Base-by-base conservation (phyloP, 2,113 vertebrate genomes). In the Antechinus flavipes region DNA sequence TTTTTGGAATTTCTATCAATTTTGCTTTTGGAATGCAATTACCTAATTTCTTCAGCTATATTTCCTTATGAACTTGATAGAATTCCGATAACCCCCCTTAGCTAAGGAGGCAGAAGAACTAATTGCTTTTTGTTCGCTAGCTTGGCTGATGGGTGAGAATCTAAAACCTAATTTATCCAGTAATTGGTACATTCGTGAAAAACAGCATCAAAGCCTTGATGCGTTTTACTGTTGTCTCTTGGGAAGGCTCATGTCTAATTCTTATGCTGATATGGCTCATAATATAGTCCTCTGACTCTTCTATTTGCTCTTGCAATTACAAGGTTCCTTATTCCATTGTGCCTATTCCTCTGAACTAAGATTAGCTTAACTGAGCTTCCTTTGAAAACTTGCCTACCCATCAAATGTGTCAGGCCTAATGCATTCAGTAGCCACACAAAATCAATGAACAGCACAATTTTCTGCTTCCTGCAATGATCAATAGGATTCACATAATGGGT, bases 401-500 rank as follows among this genome's bases (percentile, higher is more conserved):
- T 98, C 98, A 98, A 97, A 98, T 95, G 96, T 98, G 98, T 98
- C 98, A 98, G 95, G 95, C 89, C 97, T 98, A 98, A 99, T 98
- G 98, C 98, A 97, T 98, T 98, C 97, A 95, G 98, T 97, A 98
- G 97, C 98, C 98, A 98, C 95, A 54, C 98, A 98, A 98, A 98
- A 99, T 99, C 98, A 99, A 99, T 98, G 98, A 98, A 96, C 98
- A 98, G 96, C 98, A 98, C 98, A 98, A 97, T 98, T 98, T 98
- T 98, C 98, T 97, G 97, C 98, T 98, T 98, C 98, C 98, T 98
- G 98, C 93, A 95, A 96, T 98, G 98, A 99, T 99, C 98, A 99
- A 99, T 99, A 98, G 97, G 96, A 98, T 98, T 97, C 98, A 97
- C 97, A 98, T 98, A 99, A 99, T 98, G 98, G 97, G 97, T 98